Evolutionary conservation across 1,140 invertebrate species (phyloP).

Genomic region (Cataglyphis hispanica): DNA sequence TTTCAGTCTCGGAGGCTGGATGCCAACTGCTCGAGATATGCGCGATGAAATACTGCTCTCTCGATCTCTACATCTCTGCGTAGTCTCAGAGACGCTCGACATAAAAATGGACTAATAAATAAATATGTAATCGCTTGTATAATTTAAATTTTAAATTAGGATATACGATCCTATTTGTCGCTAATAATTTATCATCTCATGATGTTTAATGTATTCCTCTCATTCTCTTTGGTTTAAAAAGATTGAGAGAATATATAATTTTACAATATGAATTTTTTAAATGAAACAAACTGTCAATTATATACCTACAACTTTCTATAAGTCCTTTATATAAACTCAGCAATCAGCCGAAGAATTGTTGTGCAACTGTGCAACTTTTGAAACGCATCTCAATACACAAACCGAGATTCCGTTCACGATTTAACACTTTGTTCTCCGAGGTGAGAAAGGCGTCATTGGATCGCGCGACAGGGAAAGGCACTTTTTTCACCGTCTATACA

Average conservation of each 20-base stretch:
- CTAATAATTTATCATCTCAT: not conserved
- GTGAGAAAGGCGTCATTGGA: slow-evolving; percentile 33
- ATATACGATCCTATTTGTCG: not conserved
- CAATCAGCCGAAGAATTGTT: not conserved
- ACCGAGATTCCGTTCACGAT: slow-evolving; percentile 45
- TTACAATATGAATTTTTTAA: not conserved
- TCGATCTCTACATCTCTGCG: not conserved
- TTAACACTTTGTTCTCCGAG: slow-evolving; percentile 42
- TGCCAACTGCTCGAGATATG: slow-evolving; percentile 13
- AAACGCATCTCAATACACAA: not conserved
- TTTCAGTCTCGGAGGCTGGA: slow-evolving; percentile 6
- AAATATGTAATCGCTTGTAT: not conserved
- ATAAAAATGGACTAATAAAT: not conserved
- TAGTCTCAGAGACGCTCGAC: not conserved
- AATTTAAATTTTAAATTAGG: not conserved
- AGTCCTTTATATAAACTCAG: not conserved
- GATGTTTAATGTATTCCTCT: not conserved
- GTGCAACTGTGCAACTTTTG: slow-evolving; percentile 18
- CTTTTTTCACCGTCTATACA: slow-evolving; percentile 25
- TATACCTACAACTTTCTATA: no score
- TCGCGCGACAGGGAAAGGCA: slow-evolving; percentile 21
- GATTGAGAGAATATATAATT: not conserved
- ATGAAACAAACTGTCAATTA: not conserved
- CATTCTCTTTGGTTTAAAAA: not conserved
- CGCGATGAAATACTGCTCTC: not conserved